Conservation (phyloP, 30 jellyfish, hydroid and myxozoan species). For the Cassiopea andromeda region DNA sequence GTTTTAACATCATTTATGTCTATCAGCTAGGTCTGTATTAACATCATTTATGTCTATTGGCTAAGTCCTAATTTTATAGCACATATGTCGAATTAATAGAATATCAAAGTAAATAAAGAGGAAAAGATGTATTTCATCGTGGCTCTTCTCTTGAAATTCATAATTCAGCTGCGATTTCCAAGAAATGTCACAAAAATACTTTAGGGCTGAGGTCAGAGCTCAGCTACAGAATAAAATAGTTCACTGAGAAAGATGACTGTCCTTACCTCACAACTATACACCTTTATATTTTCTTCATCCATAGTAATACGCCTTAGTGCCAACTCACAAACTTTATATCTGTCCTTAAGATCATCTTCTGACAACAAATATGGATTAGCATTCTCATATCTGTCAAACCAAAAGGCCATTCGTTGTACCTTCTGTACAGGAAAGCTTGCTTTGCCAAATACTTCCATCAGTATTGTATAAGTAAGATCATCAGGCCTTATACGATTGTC, state of each 20-base stretch:
- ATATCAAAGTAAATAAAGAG: no score
- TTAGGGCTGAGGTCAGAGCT: no score
- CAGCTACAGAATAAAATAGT: no score
- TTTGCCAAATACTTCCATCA: slow-evolving; percentile 81
- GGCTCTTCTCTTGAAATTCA: no score
- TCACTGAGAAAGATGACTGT: not conserved
- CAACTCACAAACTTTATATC: slow-evolving; percentile 63
- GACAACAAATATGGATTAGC: slow-evolving; percentile 84
- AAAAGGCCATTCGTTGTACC: slow-evolving; percentile 75
- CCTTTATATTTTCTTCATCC: slow-evolving; percentile 68
- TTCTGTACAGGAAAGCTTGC: slow-evolving; percentile 91
- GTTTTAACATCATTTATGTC: no score
- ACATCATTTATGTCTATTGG: no score
- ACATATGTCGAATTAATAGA: no score
- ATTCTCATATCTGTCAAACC: slow-evolving; percentile 81
- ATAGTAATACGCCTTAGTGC: slow-evolving; percentile 83
- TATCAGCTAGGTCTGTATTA: no score
- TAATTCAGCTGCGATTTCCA: no score
- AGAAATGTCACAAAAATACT: no score
- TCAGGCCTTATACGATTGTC: slow-evolving; percentile 88
- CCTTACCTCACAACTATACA: slow-evolving; percentile 69
- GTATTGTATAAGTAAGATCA: slow-evolving; percentile 74
- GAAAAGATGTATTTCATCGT: no score
- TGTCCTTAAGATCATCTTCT: slow-evolving; percentile 87
- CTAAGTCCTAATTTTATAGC: no score